These are phyloP conservation scores for Coleophora flavipennella DNA, from an alignment of 2,888 invertebrate species.

Conservation along the genomic window DNA sequence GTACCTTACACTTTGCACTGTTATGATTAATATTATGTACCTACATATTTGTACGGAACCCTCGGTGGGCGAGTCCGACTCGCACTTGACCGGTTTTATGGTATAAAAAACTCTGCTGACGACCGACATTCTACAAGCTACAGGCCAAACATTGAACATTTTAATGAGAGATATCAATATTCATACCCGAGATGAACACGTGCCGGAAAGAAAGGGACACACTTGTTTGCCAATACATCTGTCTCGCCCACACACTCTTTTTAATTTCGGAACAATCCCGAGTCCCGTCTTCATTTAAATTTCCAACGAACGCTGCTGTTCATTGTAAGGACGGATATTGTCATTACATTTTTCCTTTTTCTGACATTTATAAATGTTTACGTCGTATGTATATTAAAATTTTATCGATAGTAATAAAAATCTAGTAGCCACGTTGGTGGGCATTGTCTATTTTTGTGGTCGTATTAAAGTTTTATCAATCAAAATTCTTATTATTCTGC, in stretches of 20 bases:
- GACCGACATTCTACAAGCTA: too few species aligned
- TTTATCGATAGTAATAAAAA: background rate
- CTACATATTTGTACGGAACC: too few species aligned
- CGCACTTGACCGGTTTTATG: too few species aligned
- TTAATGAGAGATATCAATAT: slow-evolving; percentile 45
- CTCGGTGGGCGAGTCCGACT: too few species aligned
- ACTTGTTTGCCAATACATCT: slow-evolving; percentile 16
- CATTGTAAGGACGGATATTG: slow-evolving; percentile 36
- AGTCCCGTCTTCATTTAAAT: slow-evolving; percentile 25
- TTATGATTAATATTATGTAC: too few species aligned
- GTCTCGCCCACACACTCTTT: slow-evolving; percentile 25
- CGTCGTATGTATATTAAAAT: slow-evolving; percentile 1
- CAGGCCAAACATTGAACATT: slow-evolving; percentile 6
- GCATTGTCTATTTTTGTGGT: slow-evolving; percentile 6
- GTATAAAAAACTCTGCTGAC: too few species aligned
- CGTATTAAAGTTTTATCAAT: too few species aligned
- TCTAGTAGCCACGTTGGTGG: slow-evolving; percentile 25
- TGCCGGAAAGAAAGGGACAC: slow-evolving; percentile 29
- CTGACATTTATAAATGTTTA: slow-evolving; percentile 15
- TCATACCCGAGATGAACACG: slow-evolving; percentile 38
- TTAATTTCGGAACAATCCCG: slow-evolving; percentile 34
- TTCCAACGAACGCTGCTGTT: slow-evolving; percentile 31
- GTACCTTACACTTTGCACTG: too few species aligned
- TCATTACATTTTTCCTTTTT: slow-evolving; percentile 27
- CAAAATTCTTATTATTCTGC: too few species aligned